phyloP scores from a whole-genome alignment of 2,113 vertebrate species.

The Oncorhynchus mykiss region DNA sequence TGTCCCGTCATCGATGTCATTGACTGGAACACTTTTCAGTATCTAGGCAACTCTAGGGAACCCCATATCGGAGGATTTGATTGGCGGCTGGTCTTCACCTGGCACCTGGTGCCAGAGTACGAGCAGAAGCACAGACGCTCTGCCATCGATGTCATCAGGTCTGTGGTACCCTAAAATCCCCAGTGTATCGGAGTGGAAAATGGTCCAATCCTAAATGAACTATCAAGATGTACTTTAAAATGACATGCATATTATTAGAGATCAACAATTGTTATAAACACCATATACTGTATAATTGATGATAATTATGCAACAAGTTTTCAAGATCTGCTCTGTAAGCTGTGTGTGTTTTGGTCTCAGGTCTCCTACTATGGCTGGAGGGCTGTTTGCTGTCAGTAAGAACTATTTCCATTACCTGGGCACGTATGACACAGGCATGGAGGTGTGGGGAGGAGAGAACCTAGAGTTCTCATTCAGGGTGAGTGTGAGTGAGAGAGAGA shows the following conservation, averaged over 20 bases:
- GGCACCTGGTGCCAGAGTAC: slow-evolving; percentile 82
- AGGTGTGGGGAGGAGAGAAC: slow-evolving; percentile 99
- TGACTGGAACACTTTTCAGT: slow-evolving; percentile 97
- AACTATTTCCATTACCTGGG: slow-evolving; percentile 94
- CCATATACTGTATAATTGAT: too few species aligned
- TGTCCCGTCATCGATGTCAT: slow-evolving; percentile 97
- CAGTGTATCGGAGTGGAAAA: background rate
- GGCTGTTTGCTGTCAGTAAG: slow-evolving; percentile 93
- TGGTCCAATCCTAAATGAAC: background rate
- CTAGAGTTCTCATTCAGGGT: slow-evolving; percentile 98
- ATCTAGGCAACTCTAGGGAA: slow-evolving; percentile 88
- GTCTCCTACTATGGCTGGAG: slow-evolving; percentile 98
- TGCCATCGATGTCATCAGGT: slow-evolving; percentile 91
- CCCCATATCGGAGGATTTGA: slow-evolving; percentile 96
- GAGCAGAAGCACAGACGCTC: slow-evolving; percentile 83
- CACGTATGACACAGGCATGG: slow-evolving; percentile 98
- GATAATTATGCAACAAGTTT: too few species aligned
- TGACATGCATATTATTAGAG: background rate
- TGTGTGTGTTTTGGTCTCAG: slow-evolving; percentile 58
- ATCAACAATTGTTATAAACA: too few species aligned
- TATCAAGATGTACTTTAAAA: background rate
- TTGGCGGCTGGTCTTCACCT: slow-evolving; percentile 95
- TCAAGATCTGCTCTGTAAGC: background rate
- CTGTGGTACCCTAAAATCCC: background rate
- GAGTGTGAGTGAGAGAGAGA: slow-evolving; percentile 47